Conservation (phyloP, 2,888 invertebrate genomes). For the Drosophila infuscata region DNA sequence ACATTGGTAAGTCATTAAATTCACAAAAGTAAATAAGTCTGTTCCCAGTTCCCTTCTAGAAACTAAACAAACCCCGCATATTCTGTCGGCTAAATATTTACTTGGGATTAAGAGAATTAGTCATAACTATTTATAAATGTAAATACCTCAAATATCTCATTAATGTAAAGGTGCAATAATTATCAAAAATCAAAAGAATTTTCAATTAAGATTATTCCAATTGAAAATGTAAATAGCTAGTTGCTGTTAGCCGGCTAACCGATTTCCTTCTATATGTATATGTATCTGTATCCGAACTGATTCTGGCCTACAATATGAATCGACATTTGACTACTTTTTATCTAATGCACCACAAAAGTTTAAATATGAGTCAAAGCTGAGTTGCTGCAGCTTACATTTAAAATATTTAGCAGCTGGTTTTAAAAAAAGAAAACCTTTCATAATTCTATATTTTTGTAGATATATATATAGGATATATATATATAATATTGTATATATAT, state of each 20-base stretch:
- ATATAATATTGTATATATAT: constrained; percentile 7
- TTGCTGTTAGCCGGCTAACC: not conserved
- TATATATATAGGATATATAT: not conserved
- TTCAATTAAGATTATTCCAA: constrained; percentile 9
- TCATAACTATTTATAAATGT: constrained; percentile 4
- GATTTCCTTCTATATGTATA: not conserved
- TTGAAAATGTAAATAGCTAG: not conserved
- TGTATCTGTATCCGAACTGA: not conserved
- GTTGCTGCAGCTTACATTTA: not conserved
- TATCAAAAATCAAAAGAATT: not conserved
- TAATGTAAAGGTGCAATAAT: constrained; percentile 5
- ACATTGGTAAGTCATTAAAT: constrained; percentile 85
- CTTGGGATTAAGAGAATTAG: constrained; percentile 55
- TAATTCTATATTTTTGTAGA: not conserved
- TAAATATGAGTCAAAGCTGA: not conserved
- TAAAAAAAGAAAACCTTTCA: constrained; percentile 14
- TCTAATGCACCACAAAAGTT: not conserved
- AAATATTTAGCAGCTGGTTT: not conserved
- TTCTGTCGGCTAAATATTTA: not conserved
- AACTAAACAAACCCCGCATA: constrained; percentile 47
- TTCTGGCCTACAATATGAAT: not conserved
- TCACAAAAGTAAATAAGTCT: not conserved
- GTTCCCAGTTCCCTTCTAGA: not conserved
- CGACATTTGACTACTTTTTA: not conserved
- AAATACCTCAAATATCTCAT: not conserved